Evolutionary conservation across 2,113 vertebrate species (phyloP).

Genomic region (Bungarus multicinctus): DNA sequence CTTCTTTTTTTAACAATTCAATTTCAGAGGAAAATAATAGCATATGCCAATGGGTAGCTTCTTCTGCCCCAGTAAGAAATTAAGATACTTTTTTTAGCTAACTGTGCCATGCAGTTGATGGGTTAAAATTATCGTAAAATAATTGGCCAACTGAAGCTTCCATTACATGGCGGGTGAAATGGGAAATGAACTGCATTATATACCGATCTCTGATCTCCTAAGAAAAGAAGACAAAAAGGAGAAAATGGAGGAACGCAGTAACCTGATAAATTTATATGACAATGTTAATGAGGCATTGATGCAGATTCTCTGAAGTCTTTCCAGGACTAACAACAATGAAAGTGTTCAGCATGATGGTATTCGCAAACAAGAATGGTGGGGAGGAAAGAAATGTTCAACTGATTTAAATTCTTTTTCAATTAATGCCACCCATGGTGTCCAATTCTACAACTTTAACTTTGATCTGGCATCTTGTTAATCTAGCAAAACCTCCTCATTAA

Average conservation of each 20-base stretch:
- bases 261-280: background rate
- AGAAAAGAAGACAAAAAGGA: background rate
- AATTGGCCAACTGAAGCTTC: background rate
- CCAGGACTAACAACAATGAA: constrained; percentile 1
- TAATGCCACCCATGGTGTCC: background rate
- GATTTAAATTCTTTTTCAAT: constrained; percentile 36
- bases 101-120: background rate
- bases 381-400: constrained; percentile 26
- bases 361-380: constrained; percentile 13
- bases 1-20: background rate
- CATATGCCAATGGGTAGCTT: background rate
- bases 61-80: background rate
- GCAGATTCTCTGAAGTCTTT: background rate
- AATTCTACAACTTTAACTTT: constrained; percentile 7
- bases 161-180: background rate
- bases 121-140: background rate
- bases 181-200: background rate
- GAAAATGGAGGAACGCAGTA: background rate
- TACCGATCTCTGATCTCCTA: background rate
- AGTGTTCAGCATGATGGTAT: constrained; percentile 48
- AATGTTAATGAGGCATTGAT: background rate
- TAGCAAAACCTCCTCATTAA: background rate
- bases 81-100: background rate
- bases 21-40: background rate
- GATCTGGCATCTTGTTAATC: background rate